Conservation (phyloP, 2,113 vertebrate genomes). For the Sceloporus tristichus region DNA sequence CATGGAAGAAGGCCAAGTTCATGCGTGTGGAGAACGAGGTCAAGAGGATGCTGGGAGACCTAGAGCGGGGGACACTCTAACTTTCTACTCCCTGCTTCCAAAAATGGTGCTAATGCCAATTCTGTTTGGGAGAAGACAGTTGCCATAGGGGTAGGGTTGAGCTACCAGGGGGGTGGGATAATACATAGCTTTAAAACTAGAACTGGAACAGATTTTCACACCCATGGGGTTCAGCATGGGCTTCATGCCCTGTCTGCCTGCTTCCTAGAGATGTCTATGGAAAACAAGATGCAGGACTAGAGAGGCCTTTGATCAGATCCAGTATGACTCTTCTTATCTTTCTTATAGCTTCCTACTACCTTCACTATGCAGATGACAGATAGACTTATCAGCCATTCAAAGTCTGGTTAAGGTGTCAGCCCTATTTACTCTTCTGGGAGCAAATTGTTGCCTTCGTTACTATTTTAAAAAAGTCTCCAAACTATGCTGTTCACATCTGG, state of each 20-base stretch:
- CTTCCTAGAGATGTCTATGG: not conserved
- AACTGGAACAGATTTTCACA: not conserved
- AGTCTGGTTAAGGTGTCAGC: not conserved
- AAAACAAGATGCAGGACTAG: not conserved
- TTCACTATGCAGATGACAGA: not conserved
- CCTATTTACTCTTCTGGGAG: not conserved
- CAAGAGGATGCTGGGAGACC: conserved; percentile 78
- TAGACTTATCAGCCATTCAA: not conserved
- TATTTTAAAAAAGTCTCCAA: not conserved
- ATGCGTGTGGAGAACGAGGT: conserved; percentile 86
- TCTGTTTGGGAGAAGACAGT: no score
- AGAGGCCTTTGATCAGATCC: not conserved
- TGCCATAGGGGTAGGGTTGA: accelerated
- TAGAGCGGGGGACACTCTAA: conserved; percentile 57
- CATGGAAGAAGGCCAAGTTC: conserved; percentile 91
- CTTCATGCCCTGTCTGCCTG: not conserved
- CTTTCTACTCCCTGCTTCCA: not conserved
- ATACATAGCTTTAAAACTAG: no score
- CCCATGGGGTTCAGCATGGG: no score
- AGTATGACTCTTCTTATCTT: not conserved
- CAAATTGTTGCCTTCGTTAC: not conserved
- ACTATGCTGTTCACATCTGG: no score
- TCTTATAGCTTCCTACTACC: no score
- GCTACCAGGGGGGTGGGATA: not conserved
- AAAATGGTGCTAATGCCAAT: not conserved